These are phyloP conservation scores for Nephrotoma flavescens DNA, from an alignment of 2,888 invertebrate genomes.

Conservation along the genomic window DNA sequence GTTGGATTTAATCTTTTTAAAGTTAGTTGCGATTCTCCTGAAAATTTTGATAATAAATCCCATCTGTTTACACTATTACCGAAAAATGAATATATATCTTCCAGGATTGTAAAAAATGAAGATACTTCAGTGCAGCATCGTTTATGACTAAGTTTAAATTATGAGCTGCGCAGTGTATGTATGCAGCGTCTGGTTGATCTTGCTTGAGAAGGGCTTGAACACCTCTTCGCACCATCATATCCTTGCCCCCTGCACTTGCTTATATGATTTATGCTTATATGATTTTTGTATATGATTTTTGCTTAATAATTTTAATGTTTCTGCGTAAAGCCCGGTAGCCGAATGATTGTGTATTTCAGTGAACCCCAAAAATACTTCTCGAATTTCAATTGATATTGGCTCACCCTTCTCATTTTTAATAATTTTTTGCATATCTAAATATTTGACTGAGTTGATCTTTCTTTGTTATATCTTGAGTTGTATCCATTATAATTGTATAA, in stretches of 20 bases:
- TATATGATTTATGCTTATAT: no score
- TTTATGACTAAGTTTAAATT: slow-evolving; percentile 5
- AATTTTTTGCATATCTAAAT: slow-evolving; percentile 10
- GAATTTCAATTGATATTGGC: background rate
- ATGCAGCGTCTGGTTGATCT: slow-evolving; percentile 15
- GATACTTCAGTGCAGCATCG: slow-evolving; percentile 5
- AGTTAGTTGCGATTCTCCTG: slow-evolving; percentile 14
- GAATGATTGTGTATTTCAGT: no score
- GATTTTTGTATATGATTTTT: no score
- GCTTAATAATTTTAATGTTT: no score
- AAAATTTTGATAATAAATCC: slow-evolving; percentile 17
- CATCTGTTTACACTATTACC: slow-evolving; percentile 17
- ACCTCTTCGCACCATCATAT: no score
- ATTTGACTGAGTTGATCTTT: slow-evolving; percentile 20
- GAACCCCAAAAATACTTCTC: slow-evolving; percentile 12
- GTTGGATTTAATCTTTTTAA: slow-evolving; percentile 21
- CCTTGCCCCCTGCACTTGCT: slow-evolving; percentile 15
- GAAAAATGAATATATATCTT: no score
- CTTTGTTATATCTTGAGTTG: slow-evolving; percentile 19
- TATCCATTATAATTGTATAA: slow-evolving; percentile 18
- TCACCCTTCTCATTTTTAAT: background rate
- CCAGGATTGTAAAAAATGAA: slow-evolving; percentile 12
- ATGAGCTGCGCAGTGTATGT: slow-evolving; percentile 6
- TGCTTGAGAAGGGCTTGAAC: slow-evolving; percentile 17
- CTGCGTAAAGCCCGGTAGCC: no score